Base-by-base conservation (phyloP, 2,797 vertebrate genomes). In the Acipenser transmontanus region DNA sequence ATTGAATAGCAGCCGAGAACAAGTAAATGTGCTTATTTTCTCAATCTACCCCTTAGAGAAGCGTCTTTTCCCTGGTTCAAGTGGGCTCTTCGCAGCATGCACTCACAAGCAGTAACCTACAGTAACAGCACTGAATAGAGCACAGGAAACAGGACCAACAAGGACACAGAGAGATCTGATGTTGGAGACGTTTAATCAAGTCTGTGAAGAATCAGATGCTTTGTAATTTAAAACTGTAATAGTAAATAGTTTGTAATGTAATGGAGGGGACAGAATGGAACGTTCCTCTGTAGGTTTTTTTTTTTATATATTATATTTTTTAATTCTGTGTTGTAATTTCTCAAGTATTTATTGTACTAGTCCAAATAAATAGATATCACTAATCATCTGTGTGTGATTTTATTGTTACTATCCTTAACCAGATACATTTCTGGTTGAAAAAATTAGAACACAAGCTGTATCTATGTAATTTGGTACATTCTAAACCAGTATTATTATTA, bases 171-270 rank as follows among this genome's bases (percentile, higher is more conserved):
- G 70, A 59, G 57, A n/a, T 69, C 63, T 63, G 71, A 78, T 69
- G 68, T 74, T 87, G 85, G 89, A 91, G 88, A 73, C 83, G 76
- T 77, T 49, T 20, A 0, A 14, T 47, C 47, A 71, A 79, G 87
- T 88, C 80, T 65, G 81, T 91, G 89, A 91, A 74, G 87, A 75
- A 80, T 78, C 74, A 51, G 67, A 69, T 78, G 76, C 68, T 72
- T 77, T 34, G 63, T 77, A 63, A 72, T 65, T 64, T 66, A 68
- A 49, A 73, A 17, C 17, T 69, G 68, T 64, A 63, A 73, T 54
- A 34, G 3, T 34, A 34, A 34, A 34, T 73, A 73, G 72, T 60
- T 59, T 70, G 70, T 68, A 72, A 69, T 72, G 64, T 70, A 69
- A 69, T 70, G 67, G 79, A 74, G 72, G 74, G 51, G 68, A 66